Evolutionary conservation across 2,113 vertebrate species (phyloP), one percentile per base, ranked within the genome.

Genomic region (Pithys albifrons): DNA sequence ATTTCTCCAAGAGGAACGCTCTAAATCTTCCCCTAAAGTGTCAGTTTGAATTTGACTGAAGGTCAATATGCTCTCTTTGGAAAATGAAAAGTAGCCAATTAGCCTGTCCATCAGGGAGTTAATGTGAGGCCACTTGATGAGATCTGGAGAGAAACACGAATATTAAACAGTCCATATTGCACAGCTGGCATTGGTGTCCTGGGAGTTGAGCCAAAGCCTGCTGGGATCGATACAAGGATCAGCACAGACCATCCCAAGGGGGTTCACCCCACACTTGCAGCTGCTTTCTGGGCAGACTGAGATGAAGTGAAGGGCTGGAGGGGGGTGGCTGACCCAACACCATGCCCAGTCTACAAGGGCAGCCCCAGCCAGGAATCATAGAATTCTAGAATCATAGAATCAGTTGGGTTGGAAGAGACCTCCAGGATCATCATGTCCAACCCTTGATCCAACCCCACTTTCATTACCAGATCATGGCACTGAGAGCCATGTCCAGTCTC

Each of bases 101-200:
- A 85, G 14, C n/a, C 80, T 41, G 62, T 7, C 27, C 52, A 12
- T 25, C 0, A 1, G 84, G 91, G 88, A 61, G 61, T 28, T 75
- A 81, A 92, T 37, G 72, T 78, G 81, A 87, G 85, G 95, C 62
- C 33, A 48, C 43, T 23, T 95, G 86, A 78, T 49, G 82, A 94
- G 67, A 35, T 25, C 75, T 59, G 64, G 2, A 31, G 19, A 28
- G 78, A 75, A 95, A 75, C 51, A 55, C 2, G 59, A 77, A 77
- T 92, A 78, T 78, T 81, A 24, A 84, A 62, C 6, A 51, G n/a
- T 20, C 55, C 28, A 15, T 45, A 70, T 31, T 76, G 45, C 81
- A 69, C 69, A 82, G 58, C 10, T 24, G 3, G 0, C 5, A 33
- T 12, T 74, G 48, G 33, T 35, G 1, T 39, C 39, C 33, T 0